Evolutionary conservation across 2,888 invertebrate species (phyloP).

Genomic region (Aphodius sticticus): DNA sequence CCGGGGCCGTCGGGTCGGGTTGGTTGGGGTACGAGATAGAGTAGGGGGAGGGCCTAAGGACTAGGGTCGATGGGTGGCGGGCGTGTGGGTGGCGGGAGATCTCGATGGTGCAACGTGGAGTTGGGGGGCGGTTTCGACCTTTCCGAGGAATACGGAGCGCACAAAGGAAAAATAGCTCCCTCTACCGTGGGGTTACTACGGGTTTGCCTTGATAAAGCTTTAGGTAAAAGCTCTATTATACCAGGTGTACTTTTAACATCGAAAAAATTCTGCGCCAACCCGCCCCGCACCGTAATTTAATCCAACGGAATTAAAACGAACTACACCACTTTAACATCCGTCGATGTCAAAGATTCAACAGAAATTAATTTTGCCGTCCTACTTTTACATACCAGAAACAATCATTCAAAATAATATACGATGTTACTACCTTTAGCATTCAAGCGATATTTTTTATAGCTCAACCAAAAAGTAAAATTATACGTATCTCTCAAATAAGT

Average conservation of each 20-base stretch:
- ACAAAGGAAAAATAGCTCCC: conserved; percentile 48
- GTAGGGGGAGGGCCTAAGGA: conserved; percentile 38
- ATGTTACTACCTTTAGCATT: no score
- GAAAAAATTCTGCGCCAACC: conserved; percentile 26
- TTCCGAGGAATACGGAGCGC: conserved; percentile 45
- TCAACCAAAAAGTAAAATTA: no score
- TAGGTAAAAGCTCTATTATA: conserved; percentile 43
- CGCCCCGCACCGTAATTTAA: neutral
- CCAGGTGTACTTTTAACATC: conserved; percentile 38
- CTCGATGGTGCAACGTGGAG: conserved; percentile 45
- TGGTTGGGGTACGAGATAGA: conserved; percentile 43
- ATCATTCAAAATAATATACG: no score
- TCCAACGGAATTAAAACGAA: neutral
- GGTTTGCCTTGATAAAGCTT: conserved; percentile 48
- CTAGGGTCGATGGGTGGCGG: conserved; percentile 35
- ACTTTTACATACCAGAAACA: no score
- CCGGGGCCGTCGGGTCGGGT: conserved; percentile 46
- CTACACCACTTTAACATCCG: neutral
- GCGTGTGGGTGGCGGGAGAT: conserved; percentile 41
- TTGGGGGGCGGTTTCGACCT: conserved; percentile 49
- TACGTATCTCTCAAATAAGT: no score
- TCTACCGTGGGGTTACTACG: conserved; percentile 50
- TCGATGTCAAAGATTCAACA: neutral
- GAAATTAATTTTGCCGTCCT: neutral
- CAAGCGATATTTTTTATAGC: no score